Percentiles rank a stretch among this genome's conserved stretches.
Conservation (phyloP, 2,888 invertebrate species). For the Drosophila diplacantha region DNA sequence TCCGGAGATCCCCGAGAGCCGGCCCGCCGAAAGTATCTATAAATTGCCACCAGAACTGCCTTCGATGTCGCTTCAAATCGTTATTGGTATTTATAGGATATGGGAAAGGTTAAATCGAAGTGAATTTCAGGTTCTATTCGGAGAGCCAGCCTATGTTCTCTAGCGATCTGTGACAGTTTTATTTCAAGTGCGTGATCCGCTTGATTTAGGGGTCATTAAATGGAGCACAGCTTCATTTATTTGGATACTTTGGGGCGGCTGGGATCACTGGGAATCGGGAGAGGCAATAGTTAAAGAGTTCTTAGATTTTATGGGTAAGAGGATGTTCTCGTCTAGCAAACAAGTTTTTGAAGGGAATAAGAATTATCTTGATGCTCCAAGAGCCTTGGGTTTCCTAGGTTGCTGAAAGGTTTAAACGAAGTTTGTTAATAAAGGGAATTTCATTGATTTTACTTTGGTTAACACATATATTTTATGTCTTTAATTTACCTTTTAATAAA, state of each 20-base stretch:
- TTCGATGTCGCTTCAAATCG: constrained; percentile 39
- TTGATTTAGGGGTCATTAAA: constrained; percentile 23
- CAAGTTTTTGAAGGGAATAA: too few species aligned
- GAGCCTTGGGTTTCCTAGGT: not conserved
- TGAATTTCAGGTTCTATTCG: constrained; percentile 23
- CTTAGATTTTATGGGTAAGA: not conserved
- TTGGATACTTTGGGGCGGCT: constrained; percentile 3
- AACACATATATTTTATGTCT: too few species aligned
- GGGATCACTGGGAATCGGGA: not conserved
- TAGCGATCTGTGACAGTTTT: constrained; percentile 32
- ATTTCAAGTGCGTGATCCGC: constrained; percentile 31
- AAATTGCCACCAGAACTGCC: constrained; percentile 47
- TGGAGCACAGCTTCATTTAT: constrained; percentile 26
- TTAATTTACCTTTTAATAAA: not conserved
- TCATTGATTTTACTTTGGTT: too few species aligned
- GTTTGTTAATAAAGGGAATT: not conserved
- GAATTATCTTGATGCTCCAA: not conserved
- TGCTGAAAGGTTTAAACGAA: not conserved
- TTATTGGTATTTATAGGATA: constrained; percentile 33
- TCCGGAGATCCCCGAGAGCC: not conserved
- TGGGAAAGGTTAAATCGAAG: constrained; percentile 28
- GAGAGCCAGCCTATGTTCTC: constrained; percentile 10
- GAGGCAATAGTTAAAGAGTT: not conserved
- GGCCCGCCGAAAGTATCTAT: constrained; percentile 37
- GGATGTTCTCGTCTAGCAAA: not conserved